Conservation (phyloP, 2,113 vertebrate species). For the Lepus europaeus region DNA sequence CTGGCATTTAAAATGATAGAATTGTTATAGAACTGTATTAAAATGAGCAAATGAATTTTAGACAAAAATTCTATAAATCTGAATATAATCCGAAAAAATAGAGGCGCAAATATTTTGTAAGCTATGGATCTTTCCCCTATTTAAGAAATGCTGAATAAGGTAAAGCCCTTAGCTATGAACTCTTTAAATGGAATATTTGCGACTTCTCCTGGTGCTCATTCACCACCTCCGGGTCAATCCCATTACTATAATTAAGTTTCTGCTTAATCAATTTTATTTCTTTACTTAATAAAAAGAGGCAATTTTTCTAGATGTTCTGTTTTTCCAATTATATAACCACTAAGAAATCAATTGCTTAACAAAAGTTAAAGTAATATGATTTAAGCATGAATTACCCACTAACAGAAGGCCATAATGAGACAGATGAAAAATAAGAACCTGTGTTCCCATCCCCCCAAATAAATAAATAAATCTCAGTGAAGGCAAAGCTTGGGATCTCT, state of each 20-base stretch:
- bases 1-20: conserved; percentile 46
- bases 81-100: conserved; percentile 33
- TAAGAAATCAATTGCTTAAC: conserved; percentile 77
- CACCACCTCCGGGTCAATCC: conserved; percentile 59
- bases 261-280: conserved; percentile 80
- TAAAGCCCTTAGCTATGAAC: neutral
- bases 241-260: conserved; percentile 82
- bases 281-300: conserved; percentile 80
- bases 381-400: conserved; percentile 72
- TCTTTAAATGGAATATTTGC: conserved; percentile 48
- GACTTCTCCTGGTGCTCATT: conserved; percentile 42
- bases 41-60: conserved; percentile 6
- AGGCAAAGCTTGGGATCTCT: conserved; percentile 76
- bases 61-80: conserved; percentile 51
- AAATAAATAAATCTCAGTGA: conserved; percentile 78
- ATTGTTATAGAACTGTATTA: conserved; percentile 53
- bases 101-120: neutral
- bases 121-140: neutral
- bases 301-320: conserved; percentile 76
- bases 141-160: conserved; percentile 62
- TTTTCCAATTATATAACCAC: conserved; percentile 77
- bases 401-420: conserved; percentile 75
- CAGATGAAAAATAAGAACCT: conserved; percentile 71
- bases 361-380: conserved; percentile 82
- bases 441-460: conserved; percentile 61